Base-by-base conservation (phyloP, 2,888 invertebrate species). In the Pheosia gnoma region DNA sequence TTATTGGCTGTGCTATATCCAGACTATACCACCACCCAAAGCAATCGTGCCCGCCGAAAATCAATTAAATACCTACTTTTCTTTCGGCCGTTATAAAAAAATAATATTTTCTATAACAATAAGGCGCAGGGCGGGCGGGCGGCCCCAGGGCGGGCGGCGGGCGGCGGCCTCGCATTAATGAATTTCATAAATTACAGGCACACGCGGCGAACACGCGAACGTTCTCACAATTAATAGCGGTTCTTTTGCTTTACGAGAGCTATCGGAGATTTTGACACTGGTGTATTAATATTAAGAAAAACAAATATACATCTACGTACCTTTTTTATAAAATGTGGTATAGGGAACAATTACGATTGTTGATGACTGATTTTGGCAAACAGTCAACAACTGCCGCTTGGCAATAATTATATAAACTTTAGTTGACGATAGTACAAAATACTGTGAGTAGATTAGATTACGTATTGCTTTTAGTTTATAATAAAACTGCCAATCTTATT, bases 151-250 rank as follows among this genome's bases (percentile, higher is more conserved):
- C 64, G 65, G 67, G 64, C 38, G 61, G n/a, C 55, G 59, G 59
- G 47, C 51, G 58, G 58, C 47, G 56, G 61, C 45, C 54, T 45
- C 57, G 54, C 41, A 53, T 69, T 80, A 80, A 81, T 81, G 75
- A 80, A 79, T 78, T 79, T 78, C 79, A 80, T 81, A 81, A 81
- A 81, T 81, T 73, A 72, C 71, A 58, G 67, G 71, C 68, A 72
- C 70, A 68, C 69, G 59, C 58, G 71, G 67, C 52, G 68, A 63
- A 66, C 77, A 75, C 68, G 73, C 67, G 66, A 74, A 75, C 75
- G 68, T 71, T 75, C 68, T 70, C 70, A 65, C 71, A 72, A 77
- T 75, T 73, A 74, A 72, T 75, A 74, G 70, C 67, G 58, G 63
- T 75, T 67, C 70, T 73, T 70, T 68, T 71, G 60, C 60, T 71